A percentile compares a stretch with the other conserved stretches of the same genome.
These are phyloP conservation scores for Enteromius radiatus DNA, from an alignment of 2,797 vertebrate genomes.

Conservation along the genomic window DNA sequence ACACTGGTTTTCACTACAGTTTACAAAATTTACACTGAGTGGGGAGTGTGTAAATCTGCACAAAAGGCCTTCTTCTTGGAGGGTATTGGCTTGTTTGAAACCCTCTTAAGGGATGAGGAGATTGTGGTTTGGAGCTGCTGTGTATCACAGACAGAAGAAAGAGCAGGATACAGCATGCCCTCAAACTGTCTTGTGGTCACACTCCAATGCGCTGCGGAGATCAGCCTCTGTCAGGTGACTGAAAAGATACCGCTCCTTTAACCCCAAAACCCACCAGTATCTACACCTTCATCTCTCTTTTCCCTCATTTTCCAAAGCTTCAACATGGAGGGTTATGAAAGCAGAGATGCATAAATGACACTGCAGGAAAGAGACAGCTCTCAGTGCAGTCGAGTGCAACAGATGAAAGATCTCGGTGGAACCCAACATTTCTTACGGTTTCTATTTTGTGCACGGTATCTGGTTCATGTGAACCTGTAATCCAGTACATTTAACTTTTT, in stretches of 20 bases:
- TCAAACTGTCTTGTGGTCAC: slow-evolving; percentile 70
- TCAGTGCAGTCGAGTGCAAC: slow-evolving; percentile 16
- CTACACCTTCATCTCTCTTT: slow-evolving; percentile 14
- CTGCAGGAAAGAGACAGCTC: not conserved
- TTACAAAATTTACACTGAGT: slow-evolving; percentile 21
- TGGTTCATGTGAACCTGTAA: slow-evolving; percentile 41
- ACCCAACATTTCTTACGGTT: slow-evolving; percentile 25
- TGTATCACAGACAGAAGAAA: slow-evolving; percentile 42
- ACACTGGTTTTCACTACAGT: slow-evolving; percentile 25
- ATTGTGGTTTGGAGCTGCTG: slow-evolving; percentile 19
- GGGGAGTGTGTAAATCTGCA: slow-evolving; percentile 21
- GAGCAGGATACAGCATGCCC: slow-evolving; percentile 61
- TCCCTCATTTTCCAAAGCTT: slow-evolving; percentile 9
- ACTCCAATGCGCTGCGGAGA: slow-evolving; percentile 52
- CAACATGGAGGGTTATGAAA: slow-evolving; percentile 34
- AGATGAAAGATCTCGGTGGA: slow-evolving; percentile 49
- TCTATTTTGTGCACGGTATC: slow-evolving; percentile 3
- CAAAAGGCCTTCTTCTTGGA: not conserved
- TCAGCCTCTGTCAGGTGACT: slow-evolving; percentile 61
- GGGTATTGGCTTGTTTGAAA: slow-evolving; percentile 20
- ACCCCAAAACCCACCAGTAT: slow-evolving; percentile 46
- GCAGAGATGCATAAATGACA: slow-evolving; percentile 21
- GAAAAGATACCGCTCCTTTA: slow-evolving; percentile 54
- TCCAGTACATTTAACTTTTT: not conserved
- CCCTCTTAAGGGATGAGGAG: slow-evolving; percentile 24